These are phyloP conservation scores for Tetrao urogallus DNA, from an alignment of 2,113 vertebrate species.

Conservation along the genomic window DNA sequence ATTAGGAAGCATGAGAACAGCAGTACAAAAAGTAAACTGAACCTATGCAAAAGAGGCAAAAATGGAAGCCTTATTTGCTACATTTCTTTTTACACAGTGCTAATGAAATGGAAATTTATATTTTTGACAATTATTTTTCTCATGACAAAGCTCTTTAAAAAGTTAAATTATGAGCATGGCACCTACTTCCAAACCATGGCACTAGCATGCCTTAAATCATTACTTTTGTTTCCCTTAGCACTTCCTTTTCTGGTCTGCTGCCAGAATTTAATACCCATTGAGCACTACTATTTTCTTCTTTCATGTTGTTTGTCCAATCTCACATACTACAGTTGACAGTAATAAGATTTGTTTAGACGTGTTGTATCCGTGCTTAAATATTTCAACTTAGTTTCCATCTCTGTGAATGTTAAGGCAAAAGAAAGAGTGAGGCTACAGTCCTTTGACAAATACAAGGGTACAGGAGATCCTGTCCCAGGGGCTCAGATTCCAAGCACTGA, in stretches of 20 bases:
- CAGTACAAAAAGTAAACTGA: neutral
- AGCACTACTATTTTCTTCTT: neutral
- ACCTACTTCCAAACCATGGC: neutral
- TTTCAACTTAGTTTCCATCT: neutral
- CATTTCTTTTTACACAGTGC: neutral
- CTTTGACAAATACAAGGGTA: neutral
- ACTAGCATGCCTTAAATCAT: neutral
- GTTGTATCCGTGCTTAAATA: rapidly evolving
- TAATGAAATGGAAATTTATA: neutral
- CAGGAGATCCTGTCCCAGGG: neutral
- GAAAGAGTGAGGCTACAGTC: rapidly evolving
- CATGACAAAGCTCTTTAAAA: neutral
- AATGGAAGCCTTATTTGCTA: neutral
- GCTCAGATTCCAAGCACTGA: neutral
- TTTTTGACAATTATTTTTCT: neutral
- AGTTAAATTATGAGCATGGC: neutral
- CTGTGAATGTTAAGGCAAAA: neutral
- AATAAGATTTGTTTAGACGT: neutral
- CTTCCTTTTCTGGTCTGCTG: neutral
- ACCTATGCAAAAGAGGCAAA: neutral
- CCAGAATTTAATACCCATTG: neutral
- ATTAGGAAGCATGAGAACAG: neutral
- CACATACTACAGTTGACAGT: neutral
- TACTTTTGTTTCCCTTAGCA: neutral
- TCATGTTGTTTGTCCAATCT: neutral